These are phyloP conservation scores for Typhlichthys eigenmanni DNA, from an alignment of 2,797 vertebrate species.

Conservation along the genomic window DNA sequence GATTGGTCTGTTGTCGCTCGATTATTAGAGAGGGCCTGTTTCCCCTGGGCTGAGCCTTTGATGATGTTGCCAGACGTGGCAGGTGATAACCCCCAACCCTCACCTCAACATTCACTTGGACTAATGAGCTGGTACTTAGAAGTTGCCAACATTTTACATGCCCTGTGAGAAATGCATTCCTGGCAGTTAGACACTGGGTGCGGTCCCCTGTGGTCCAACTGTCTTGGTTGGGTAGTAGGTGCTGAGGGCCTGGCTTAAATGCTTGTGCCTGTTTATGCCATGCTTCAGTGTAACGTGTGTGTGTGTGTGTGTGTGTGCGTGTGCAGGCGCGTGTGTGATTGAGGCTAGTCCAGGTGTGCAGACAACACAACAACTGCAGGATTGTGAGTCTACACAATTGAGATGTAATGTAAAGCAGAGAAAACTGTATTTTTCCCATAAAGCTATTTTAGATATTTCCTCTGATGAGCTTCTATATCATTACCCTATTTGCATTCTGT, in stretches of 20 bases:
- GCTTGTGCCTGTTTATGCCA: slow-evolving; percentile 3
- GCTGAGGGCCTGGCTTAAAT: slow-evolving; percentile 36
- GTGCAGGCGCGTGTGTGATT: slow-evolving; percentile 29
- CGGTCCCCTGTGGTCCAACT: slow-evolving; percentile 51
- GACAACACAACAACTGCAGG: slow-evolving; percentile 33
- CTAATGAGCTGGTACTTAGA: slow-evolving; percentile 46
- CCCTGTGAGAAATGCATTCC: slow-evolving; percentile 59
- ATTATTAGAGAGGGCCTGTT: slow-evolving; percentile 33
- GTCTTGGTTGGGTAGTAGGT: slow-evolving; percentile 50
- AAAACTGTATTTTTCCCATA: slow-evolving; percentile 45
- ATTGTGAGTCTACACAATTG: slow-evolving; percentile 39
- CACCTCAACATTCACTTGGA: slow-evolving; percentile 37
- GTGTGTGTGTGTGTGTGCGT: slow-evolving; percentile 20
- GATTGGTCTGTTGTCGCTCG: slow-evolving; percentile 34
- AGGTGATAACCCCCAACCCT: slow-evolving; percentile 55
- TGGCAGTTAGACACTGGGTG: slow-evolving; percentile 51
- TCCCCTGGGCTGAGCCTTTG: slow-evolving; percentile 52
- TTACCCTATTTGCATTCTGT: slow-evolving; percentile 51
- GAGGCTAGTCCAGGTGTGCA: slow-evolving; percentile 47
- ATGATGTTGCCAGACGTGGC: slow-evolving; percentile 56
- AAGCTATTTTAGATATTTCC: slow-evolving; percentile 47
- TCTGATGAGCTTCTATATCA: slow-evolving; percentile 55
- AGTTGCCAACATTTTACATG: slow-evolving; percentile 57
- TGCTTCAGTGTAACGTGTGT: slow-evolving; percentile 3
- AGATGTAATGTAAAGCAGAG: slow-evolving; percentile 31